Evolutionary conservation across 2,797 vertebrate genomes (phyloP).

Genomic region (Pseudochaenichthys georgianus): DNA sequence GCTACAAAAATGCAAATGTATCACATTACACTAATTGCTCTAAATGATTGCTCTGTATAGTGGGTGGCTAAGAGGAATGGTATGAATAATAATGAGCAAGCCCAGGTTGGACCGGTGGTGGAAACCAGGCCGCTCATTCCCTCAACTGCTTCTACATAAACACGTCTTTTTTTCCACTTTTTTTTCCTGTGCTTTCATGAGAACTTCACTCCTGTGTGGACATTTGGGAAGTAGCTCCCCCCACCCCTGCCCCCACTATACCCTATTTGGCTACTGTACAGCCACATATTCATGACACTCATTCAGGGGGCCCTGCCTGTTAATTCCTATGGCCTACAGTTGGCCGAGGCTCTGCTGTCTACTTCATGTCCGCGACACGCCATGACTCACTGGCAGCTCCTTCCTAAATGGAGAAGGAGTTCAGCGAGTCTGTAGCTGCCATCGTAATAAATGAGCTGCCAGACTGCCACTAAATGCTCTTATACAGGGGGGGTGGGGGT

Average conservation of each 20-base stretch:
- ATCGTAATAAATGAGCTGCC: slow-evolving; percentile 81
- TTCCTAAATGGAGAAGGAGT: slow-evolving; percentile 66
- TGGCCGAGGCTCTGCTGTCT: slow-evolving; percentile 64
- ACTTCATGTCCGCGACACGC: slow-evolving; percentile 71
- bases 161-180: slow-evolving; percentile 42
- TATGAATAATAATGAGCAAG: slow-evolving; percentile 72
- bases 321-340: slow-evolving; percentile 59
- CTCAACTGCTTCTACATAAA: slow-evolving; percentile 65
- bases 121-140: slow-evolving; percentile 65
- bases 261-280: slow-evolving; percentile 68
- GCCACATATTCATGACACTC: slow-evolving; percentile 68
- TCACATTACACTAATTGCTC: slow-evolving; percentile 58
- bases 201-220: slow-evolving; percentile 59
- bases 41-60: slow-evolving; percentile 63
- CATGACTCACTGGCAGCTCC: slow-evolving; percentile 75
- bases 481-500: slow-evolving; percentile 55
- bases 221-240: slow-evolving; percentile 37
- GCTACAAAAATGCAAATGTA: slow-evolving; percentile 52
- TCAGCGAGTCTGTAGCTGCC: slow-evolving; percentile 73
- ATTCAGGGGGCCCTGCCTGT: slow-evolving; percentile 56
- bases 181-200: slow-evolving; percentile 66
- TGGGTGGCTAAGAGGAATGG: slow-evolving; percentile 64
- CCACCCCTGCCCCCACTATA: slow-evolving; percentile 29
- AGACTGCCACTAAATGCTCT: slow-evolving; percentile 70
- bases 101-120: slow-evolving; percentile 45